Percentiles rank a stretch among this genome's conserved stretches.
These are phyloP conservation scores for Xestia sexstrigata DNA, from an alignment of 2,888 invertebrate species.

Conservation along the genomic window DNA sequence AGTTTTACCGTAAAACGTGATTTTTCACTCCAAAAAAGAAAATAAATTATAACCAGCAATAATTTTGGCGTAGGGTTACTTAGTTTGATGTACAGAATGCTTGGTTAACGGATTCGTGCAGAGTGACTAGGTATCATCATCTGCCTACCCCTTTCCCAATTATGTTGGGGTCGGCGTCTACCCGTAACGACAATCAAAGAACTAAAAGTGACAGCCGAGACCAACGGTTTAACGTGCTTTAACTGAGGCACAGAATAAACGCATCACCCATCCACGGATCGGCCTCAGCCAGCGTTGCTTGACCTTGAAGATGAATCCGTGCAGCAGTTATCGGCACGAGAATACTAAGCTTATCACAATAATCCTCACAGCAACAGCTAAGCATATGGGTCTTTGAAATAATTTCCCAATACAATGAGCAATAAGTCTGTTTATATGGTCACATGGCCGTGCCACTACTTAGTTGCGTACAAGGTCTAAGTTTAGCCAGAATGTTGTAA, in stretches of 20 bases:
- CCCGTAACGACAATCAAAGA: not conserved
- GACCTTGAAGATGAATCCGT: not conserved
- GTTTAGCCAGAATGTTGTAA: conserved; percentile 36
- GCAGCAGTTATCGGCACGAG: not conserved
- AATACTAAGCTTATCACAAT: not conserved
- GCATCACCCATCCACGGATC: not conserved
- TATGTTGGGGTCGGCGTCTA: too few relatives aligned
- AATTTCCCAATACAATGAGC: conserved; percentile 33
- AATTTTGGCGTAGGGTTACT: too few relatives aligned
- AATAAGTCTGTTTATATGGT: conserved; percentile 32
- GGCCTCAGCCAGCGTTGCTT: not conserved
- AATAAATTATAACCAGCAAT: too few relatives aligned
- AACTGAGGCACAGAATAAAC: not conserved
- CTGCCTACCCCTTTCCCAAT: too few relatives aligned
- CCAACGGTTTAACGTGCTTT: too few relatives aligned
- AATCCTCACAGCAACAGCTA: not conserved
- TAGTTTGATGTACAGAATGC: too few relatives aligned
- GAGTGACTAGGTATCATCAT: too few relatives aligned
- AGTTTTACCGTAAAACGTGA: too few relatives aligned
- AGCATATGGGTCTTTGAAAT: conserved; percentile 15
- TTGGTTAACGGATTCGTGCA: too few relatives aligned
- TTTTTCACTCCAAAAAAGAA: too few relatives aligned
- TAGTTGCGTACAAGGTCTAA: conserved; percentile 24
- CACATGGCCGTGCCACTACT: conserved; percentile 26
- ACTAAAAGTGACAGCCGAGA: not conserved